Conservation (phyloP, 2,888 invertebrate species). For the Brachypterus glaber region DNA sequence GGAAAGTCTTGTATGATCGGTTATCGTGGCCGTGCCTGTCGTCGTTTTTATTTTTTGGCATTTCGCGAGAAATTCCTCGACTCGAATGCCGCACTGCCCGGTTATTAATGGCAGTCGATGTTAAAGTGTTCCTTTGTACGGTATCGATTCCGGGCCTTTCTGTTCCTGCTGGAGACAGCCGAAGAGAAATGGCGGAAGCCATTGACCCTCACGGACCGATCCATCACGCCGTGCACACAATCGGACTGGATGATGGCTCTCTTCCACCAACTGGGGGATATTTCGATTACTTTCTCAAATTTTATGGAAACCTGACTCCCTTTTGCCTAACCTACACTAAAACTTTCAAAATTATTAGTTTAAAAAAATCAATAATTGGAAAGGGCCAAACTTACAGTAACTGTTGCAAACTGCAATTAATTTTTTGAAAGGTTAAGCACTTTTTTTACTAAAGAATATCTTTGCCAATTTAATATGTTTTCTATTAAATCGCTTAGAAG, state of each 20-base stretch:
- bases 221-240: constrained; percentile 38
- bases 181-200: constrained; percentile 53
- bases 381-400: no score
- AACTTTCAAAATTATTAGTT: no score
- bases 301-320: no score
- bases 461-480: no score
- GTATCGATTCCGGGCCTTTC: constrained; percentile 34
- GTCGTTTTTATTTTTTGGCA: constrained; percentile 24
- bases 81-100: constrained; percentile 15
- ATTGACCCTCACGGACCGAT: constrained; percentile 52
- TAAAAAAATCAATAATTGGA: no score
- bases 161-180: constrained; percentile 45
- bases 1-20: constrained; percentile 36
- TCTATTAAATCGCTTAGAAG: no score
- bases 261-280: background rate
- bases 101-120: constrained; percentile 28
- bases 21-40: constrained; percentile 27
- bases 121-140: constrained; percentile 30
- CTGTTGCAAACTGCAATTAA: no score
- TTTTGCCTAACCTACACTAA: no score
- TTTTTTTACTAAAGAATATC: no score
- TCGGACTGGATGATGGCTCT: constrained; percentile 25
- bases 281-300: background rate
- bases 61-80: constrained; percentile 21
- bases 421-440: no score